Conservation (phyloP, 1,140 invertebrate genomes). For the Drosophila pseudoananassae region DNA sequence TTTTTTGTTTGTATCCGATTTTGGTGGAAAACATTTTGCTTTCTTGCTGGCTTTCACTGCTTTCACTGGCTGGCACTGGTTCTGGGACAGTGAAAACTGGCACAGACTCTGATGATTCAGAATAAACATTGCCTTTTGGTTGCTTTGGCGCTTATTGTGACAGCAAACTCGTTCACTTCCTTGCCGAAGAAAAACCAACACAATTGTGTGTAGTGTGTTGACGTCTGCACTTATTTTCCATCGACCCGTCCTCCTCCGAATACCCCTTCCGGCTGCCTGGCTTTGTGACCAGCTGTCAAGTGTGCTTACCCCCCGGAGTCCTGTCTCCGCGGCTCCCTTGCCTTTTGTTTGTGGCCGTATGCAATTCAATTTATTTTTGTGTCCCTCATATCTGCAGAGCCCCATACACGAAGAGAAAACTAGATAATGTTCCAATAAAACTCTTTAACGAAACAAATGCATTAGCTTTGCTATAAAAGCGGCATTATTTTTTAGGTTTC, state of each 20-base stretch:
- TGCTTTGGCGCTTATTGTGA: slow-evolving; percentile 64
- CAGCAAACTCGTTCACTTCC: slow-evolving; percentile 40
- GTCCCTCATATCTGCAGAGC: slow-evolving; percentile 44
- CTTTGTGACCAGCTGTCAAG: slow-evolving; percentile 74
- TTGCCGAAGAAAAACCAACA: slow-evolving; percentile 30
- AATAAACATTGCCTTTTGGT: slow-evolving; percentile 77
- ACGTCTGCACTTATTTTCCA: slow-evolving; percentile 62
- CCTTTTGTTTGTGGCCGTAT: slow-evolving; percentile 42
- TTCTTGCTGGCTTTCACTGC: slow-evolving; percentile 21
- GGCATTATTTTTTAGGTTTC: neutral
- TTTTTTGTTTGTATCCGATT: slow-evolving; percentile 51
- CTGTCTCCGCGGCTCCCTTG: neutral
- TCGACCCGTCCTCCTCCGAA: neutral
- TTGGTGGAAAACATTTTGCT: slow-evolving; percentile 59
- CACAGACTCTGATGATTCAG: slow-evolving; percentile 46
- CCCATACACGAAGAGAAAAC: slow-evolving; percentile 21
- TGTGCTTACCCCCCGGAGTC: slow-evolving; percentile 37
- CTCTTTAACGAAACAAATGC: neutral
- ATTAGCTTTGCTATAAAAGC: neutral
- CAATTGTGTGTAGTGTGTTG: slow-evolving; percentile 40
- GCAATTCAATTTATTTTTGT: slow-evolving; percentile 78
- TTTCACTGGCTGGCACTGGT: neutral
- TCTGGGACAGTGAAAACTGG: slow-evolving; percentile 11
- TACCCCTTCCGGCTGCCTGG: slow-evolving; percentile 23
- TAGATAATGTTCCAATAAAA: neutral